These are phyloP conservation scores for Pseudomyrmex gracilis DNA, from an alignment of 1,140 invertebrate genomes.

Conservation along the genomic window DNA sequence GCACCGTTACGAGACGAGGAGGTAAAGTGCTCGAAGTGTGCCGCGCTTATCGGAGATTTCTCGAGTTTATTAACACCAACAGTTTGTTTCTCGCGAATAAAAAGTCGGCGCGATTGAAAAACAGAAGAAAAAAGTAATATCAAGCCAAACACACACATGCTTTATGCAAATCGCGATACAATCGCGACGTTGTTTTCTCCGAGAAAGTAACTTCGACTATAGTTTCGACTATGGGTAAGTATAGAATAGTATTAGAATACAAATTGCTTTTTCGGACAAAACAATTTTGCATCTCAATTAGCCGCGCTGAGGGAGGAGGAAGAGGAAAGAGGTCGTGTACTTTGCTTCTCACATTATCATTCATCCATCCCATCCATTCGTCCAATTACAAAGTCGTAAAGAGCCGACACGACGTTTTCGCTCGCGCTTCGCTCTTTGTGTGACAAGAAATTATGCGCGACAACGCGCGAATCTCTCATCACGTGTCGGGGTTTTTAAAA, in stretches of 20 bases:
- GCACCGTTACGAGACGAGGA: slow-evolving; percentile 11
- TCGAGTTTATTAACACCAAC: not conserved
- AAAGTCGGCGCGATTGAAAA: not conserved
- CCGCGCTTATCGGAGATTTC: slow-evolving; percentile 32
- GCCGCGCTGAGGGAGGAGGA: not conserved
- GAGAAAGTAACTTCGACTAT: slow-evolving; percentile 13
- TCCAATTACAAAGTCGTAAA: not conserved
- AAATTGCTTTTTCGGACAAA: slow-evolving; percentile 23
- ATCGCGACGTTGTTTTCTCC: slow-evolving; percentile 30
- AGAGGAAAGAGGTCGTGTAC: not conserved
- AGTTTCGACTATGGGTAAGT: slow-evolving; percentile 9
- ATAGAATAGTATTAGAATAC: not conserved
- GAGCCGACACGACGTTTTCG: not conserved
- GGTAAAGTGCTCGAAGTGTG: slow-evolving; percentile 35
- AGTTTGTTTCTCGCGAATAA: slow-evolving; percentile 4
- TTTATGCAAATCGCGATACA: slow-evolving; percentile 24
- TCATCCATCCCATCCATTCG: not conserved
- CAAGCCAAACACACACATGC: not conserved
- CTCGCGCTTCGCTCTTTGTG: too few relatives aligned
- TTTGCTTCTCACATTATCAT: slow-evolving; percentile 36
- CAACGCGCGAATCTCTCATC: too few relatives aligned
- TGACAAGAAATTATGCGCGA: not conserved
- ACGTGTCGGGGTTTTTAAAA: not conserved
- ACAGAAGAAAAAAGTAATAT: not conserved
- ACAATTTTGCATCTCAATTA: slow-evolving; percentile 17